A percentile compares a stretch with the other conserved stretches of the same genome.
Conservation (phyloP, 2,797 vertebrate species). For the Odontamblyopus lacepedii region DNA sequence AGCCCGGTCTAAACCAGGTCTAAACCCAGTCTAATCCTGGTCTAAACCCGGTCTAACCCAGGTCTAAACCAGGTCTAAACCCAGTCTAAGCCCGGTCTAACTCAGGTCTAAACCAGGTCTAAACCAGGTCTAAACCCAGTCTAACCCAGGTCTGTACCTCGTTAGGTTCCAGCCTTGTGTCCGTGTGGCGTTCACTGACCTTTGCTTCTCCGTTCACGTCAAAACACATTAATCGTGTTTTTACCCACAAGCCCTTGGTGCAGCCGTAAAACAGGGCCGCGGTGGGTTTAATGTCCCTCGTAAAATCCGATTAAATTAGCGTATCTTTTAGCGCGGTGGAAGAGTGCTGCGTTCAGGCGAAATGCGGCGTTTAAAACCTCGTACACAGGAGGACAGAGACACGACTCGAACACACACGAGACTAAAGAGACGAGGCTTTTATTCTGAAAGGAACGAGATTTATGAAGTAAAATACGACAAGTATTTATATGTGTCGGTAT, state of each 20-base stretch:
- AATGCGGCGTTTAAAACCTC: slow-evolving; percentile 2
- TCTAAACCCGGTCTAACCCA: no score
- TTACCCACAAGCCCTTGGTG: slow-evolving; percentile 4
- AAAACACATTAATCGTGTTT: background rate
- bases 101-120: no score
- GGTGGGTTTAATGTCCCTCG: slow-evolving; percentile 5
- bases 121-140: no score
- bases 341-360: slow-evolving; percentile 6
- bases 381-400: background rate
- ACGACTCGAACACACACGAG: background rate
- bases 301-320: slow-evolving; percentile 13
- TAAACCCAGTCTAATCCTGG: no score
- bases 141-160: no score
- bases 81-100: no score
- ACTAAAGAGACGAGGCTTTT: background rate
- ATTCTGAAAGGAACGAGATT: background rate
- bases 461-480: no score
- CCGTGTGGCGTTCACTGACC: slow-evolving; percentile 6
- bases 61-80: no score
- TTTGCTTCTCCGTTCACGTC: slow-evolving; percentile 3
- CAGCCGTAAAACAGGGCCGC: slow-evolving; percentile 8
- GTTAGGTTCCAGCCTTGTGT: background rate
- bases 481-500: no score
- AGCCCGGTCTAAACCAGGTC: no score
- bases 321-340: slow-evolving; percentile 4